Conservation (phyloP, 2,797 vertebrate species). For the Onychomys torridus region DNA sequence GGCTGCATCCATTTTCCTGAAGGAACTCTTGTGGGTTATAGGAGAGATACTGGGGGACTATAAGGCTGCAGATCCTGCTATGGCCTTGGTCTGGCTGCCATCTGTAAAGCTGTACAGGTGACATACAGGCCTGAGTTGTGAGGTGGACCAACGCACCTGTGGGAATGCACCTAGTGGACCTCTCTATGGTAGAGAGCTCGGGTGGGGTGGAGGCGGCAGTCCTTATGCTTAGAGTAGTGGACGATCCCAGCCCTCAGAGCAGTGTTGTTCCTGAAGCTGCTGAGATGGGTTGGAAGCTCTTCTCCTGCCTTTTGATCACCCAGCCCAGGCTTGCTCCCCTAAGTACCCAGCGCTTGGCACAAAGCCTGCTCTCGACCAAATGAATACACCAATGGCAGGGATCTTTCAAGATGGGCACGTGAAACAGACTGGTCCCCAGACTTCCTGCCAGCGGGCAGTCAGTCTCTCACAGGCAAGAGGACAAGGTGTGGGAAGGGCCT, state of each 20-base stretch:
- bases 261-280: background rate
- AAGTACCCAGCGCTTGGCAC: background rate
- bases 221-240: background rate
- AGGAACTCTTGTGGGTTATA: background rate
- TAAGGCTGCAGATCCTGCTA: background rate
- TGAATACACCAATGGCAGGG: background rate
- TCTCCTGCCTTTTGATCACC: background rate
- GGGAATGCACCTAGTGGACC: background rate
- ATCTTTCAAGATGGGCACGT: background rate
- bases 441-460: no score
- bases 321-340: background rate
- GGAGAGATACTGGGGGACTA: background rate
- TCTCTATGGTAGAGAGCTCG: background rate
- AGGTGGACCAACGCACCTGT: accelerated
- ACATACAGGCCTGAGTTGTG: background rate
- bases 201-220: no score
- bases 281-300: background rate
- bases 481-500: background rate
- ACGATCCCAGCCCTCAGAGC: background rate
- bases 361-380: background rate
- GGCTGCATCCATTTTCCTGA: background rate
- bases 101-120: background rate
- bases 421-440: background rate
- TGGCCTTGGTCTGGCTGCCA: background rate
- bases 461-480: background rate